A percentile compares a stretch with the other conserved stretches of the same genome.
phyloP scores from a whole-genome alignment of 2,113 vertebrate genomes.

The Cacatua alba region DNA sequence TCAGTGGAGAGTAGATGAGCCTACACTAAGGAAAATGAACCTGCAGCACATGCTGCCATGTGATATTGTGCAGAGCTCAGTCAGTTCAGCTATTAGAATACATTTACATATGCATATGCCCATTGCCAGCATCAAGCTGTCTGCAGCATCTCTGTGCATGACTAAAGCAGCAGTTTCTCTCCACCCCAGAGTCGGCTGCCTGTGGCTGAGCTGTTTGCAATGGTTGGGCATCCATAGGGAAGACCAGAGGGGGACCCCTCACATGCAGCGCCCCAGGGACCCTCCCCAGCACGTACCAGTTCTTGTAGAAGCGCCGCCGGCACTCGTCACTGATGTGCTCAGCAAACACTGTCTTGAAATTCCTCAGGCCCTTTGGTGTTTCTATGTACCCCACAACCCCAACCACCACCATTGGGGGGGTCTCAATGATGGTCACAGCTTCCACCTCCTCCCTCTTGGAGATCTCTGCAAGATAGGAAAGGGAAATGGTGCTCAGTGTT shows the following conservation, averaged over 20 bases:
- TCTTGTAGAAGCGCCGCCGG: conserved; percentile 82
- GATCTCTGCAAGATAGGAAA: conserved; percentile 65
- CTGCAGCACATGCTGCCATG: not conserved
- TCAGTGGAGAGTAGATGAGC: not conserved
- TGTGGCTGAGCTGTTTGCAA: not conserved
- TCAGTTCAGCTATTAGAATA: not conserved
- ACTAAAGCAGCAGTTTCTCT: not conserved
- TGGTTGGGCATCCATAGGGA: not conserved
- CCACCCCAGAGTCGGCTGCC: not conserved
- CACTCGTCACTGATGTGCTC: conserved; percentile 83
- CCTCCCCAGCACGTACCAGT: conserved; percentile 71
- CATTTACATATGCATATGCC: conserved; percentile 17
- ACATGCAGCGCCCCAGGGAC: not conserved
- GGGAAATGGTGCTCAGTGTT: not conserved
- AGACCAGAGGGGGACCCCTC: not conserved
- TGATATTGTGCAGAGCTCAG: not conserved
- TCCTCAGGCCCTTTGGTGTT: conserved; percentile 76
- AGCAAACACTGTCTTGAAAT: conserved; percentile 82
- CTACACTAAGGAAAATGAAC: not conserved
- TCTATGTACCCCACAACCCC: conserved; percentile 81
- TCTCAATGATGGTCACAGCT: conserved; percentile 83
- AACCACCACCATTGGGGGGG: conserved; percentile 77
- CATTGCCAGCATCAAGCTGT: not conserved
- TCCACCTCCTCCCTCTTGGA: conserved; percentile 83
- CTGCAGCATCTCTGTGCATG: not conserved